Base-by-base conservation (phyloP, 2,888 invertebrate species). In the Colletes collaris region DNA sequence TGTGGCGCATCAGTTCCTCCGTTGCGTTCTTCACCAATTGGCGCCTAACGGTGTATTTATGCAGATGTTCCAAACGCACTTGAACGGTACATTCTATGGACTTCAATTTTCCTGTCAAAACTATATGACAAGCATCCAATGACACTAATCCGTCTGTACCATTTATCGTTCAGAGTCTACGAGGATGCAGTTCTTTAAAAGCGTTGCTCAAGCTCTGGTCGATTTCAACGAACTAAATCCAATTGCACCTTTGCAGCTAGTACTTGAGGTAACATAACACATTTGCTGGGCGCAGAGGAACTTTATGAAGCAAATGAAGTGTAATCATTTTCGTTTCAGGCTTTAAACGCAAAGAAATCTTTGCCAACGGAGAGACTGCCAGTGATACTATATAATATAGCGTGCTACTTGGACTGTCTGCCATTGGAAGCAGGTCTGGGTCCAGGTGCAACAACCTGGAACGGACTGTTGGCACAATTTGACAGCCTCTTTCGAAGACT, bases 181-280 rank as follows among this genome's bases (percentile, higher is more conserved):
- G 59, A 95, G 97, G 11, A 95, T 96, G 85, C 96, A 97, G 92
- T 98, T 99, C 92, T 98, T 99, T 94, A 97, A 97, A 92, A 98
- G 98, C 89, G 97, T 99, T 79, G 97, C 98, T 0, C 96, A 97
- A 89, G 97, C 99, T 0, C 94, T 99, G 86, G 95, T 98, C 35
- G 99, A 99, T 93, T 99, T 99, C 94, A 97, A 97, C 90, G 99
- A 99, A 93, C 93, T 99, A 73, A 99, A 98, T 92, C 98, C 98
- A 2, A 97, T 98, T 76, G 97, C 98, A 8, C 99, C 99, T 11
- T 94, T 99, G 79, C 98, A 98, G 91, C 94, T 98, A 85, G 95
- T 99, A 44, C 95, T 98, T 16, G 98, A 99, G 94, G 96, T 96
- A 93, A 72, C 46, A 13, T 46, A 46, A 7, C 7, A 8, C 44